phyloP scores from a whole-genome alignment of 2,113 vertebrate species.

The Heterochromis multidens region DNA sequence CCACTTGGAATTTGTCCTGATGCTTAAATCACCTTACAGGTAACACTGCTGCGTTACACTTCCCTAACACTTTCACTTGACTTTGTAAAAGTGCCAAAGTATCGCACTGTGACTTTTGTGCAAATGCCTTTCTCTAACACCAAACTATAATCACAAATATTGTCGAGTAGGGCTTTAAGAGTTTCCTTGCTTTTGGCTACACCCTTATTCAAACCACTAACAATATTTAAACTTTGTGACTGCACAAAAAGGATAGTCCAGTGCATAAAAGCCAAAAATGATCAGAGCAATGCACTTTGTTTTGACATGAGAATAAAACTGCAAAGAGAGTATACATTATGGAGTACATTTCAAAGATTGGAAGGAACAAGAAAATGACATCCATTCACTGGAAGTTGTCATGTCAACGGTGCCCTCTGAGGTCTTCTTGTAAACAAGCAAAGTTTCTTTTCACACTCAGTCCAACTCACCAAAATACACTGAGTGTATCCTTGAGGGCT shows the following conservation, averaged over 20 bases:
- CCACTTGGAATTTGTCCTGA: neutral
- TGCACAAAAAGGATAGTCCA: neutral
- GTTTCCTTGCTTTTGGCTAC: neutral
- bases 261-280: neutral
- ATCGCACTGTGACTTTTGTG: neutral
- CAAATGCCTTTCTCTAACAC: neutral
- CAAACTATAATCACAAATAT: neutral
- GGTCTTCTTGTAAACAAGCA: neutral
- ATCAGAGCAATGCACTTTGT: neutral
- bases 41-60: neutral
- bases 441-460: neutral
- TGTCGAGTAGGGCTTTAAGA: neutral
- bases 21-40: neutral
- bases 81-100: neutral
- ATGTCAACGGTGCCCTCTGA: neutral
- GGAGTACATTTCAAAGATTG: neutral
- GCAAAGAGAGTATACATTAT: neutral
- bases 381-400: neutral
- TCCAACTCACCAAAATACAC: neutral
- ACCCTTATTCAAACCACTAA: neutral
- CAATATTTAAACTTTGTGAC: neutral
- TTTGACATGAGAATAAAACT: neutral
- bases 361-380: neutral
- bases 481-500: neutral
- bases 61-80: neutral